Percentiles rank a stretch among this genome's conserved stretches.
Conservation (phyloP, 2,797 vertebrate species). For the Poecilia velifera region DNA sequence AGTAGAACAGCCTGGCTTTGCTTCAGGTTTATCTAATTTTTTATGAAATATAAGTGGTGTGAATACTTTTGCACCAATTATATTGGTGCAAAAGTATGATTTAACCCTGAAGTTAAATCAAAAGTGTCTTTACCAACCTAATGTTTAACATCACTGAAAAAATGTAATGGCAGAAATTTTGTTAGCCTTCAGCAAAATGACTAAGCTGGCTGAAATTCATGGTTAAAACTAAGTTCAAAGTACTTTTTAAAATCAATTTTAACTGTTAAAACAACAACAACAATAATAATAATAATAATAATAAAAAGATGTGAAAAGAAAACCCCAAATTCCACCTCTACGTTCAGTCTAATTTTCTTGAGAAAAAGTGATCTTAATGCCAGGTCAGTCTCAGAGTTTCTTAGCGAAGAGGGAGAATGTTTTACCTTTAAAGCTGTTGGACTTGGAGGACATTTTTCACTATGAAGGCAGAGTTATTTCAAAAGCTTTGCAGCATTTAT, state of each 20-base stretch:
- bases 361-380: background rate
- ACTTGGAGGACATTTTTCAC: slow-evolving; percentile 14
- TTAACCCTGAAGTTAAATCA: background rate
- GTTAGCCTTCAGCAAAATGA: background rate
- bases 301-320: background rate
- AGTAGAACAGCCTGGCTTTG: background rate
- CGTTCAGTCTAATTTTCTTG: background rate
- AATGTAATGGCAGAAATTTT: background rate
- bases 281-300: background rate
- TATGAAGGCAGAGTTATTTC: background rate
- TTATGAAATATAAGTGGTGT: too few species aligned
- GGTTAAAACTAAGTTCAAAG: background rate
- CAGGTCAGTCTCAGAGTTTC: background rate
- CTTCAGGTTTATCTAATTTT: background rate
- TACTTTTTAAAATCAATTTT: background rate
- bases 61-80: background rate
- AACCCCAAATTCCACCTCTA: background rate
- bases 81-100: too few species aligned
- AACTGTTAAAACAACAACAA: background rate
- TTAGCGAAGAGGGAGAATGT: slow-evolving; percentile 2
- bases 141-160: background rate
- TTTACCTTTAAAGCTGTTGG: background rate
- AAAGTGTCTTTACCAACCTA: background rate
- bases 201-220: background rate
- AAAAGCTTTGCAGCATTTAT: slow-evolving; percentile 5